phyloP scores from a whole-genome alignment of 2,113 vertebrate species.

The Sus scrofa region DNA sequence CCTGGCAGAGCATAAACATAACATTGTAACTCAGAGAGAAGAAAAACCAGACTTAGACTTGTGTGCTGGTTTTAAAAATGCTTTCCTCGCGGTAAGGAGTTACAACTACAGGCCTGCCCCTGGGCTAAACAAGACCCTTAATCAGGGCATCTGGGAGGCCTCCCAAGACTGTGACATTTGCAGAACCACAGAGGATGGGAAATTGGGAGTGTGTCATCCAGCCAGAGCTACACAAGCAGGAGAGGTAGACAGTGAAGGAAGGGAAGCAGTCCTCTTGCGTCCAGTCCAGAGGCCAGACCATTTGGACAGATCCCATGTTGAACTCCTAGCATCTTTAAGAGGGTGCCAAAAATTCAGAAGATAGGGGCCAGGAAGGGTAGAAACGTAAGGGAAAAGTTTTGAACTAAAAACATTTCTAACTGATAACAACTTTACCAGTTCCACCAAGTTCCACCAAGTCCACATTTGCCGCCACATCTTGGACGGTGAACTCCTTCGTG shows the following conservation, averaged over 20 bases:
- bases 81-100: slow-evolving; percentile 3
- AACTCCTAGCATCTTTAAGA: neutral
- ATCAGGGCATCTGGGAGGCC: slow-evolving; percentile 5
- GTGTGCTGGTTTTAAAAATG: slow-evolving; percentile 62
- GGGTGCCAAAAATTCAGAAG: neutral
- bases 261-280: neutral
- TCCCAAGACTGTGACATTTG: slow-evolving; percentile 16
- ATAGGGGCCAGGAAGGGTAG: neutral
- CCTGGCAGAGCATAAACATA: slow-evolving; percentile 48
- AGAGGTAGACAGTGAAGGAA: neutral
- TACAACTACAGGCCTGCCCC: neutral
- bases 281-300: accelerated
- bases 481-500: neutral
- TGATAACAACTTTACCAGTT: neutral
- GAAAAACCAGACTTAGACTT: slow-evolving; percentile 43
- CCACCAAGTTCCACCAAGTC: neutral
- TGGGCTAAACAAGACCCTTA: neutral
- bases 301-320: neutral
- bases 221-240: neutral
- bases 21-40: slow-evolving; percentile 55
- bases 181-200: slow-evolving; percentile 37
- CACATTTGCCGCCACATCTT: neutral
- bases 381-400: neutral
- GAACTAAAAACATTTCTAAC: neutral
- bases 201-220: neutral